phyloP scores from a whole-genome alignment of 2,113 vertebrate genomes.

The Zonotrichia leucophrys region DNA sequence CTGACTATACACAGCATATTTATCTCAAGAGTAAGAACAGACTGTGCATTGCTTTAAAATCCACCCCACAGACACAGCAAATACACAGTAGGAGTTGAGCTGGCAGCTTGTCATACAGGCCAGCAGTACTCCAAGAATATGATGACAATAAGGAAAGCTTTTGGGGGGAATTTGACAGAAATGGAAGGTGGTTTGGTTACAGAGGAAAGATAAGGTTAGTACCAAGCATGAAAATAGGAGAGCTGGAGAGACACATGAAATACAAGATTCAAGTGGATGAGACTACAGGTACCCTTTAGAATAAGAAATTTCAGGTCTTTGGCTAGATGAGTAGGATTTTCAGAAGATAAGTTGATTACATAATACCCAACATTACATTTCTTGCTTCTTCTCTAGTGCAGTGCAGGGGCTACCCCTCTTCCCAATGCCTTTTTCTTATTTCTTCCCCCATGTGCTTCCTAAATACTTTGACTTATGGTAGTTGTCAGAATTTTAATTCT shows the following conservation, averaged over 20 bases:
- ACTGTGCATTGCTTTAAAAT: background rate
- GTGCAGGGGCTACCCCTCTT: background rate
- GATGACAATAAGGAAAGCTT: background rate
- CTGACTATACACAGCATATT: background rate
- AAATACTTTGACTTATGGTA: background rate
- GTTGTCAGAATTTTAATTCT: background rate
- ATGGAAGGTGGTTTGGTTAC: background rate
- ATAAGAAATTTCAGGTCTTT: background rate
- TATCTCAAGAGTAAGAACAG: background rate
- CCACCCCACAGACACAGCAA: background rate
- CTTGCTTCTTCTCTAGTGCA: background rate
- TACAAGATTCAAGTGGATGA: background rate
- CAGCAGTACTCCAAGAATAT: background rate
- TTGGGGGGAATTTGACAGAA: background rate
- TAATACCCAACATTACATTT: background rate
- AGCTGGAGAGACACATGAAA: background rate
- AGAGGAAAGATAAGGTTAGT: background rate
- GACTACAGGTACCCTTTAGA: background rate
- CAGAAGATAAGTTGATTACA: background rate
- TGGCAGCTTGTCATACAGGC: background rate
- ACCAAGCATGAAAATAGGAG: background rate
- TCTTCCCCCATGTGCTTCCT: background rate
- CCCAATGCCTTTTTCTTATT: background rate
- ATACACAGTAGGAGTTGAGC: slow-evolving; percentile 17
- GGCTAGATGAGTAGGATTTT: background rate